Evolutionary conservation across 2,797 vertebrate species (phyloP).

Genomic region (Buphagus erythrorhynchus): DNA sequence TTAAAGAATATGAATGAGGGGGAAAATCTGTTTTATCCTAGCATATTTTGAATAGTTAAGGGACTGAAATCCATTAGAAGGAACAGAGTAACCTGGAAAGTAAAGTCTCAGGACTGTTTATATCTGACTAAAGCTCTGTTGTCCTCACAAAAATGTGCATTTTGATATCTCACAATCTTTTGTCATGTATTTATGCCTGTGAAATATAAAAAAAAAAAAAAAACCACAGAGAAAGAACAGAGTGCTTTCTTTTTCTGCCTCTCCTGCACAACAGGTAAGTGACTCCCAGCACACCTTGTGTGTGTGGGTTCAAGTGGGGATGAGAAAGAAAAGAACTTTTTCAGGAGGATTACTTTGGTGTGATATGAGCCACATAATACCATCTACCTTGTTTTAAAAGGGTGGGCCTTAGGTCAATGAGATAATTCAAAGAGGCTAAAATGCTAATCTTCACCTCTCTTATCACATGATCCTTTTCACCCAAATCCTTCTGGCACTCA

Average conservation of each 20-base stretch:
- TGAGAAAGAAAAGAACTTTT: background rate
- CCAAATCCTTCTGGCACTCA: rapidly evolving
- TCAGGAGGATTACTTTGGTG: background rate
- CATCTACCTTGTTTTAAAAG: background rate
- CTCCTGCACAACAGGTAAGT: background rate
- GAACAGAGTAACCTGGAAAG: background rate
- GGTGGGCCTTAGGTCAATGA: background rate
- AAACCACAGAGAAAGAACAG: background rate
- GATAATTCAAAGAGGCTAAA: background rate
- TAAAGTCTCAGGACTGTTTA: background rate
- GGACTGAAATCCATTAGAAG: background rate
- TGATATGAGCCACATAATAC: background rate
- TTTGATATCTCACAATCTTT: background rate
- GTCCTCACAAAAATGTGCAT: background rate
- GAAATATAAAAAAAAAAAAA: background rate
- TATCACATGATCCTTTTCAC: background rate
- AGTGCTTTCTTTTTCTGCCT: background rate
- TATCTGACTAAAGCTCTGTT: background rate
- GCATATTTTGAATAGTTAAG: background rate
- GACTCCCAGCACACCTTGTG: background rate
- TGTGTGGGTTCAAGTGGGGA: background rate
- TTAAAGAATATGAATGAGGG: background rate
- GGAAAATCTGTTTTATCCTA: background rate
- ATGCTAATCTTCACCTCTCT: background rate
- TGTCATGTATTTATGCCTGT: background rate